Base-by-base conservation (phyloP, 1,140 invertebrate species). In the Sminthurides bifidus region DNA sequence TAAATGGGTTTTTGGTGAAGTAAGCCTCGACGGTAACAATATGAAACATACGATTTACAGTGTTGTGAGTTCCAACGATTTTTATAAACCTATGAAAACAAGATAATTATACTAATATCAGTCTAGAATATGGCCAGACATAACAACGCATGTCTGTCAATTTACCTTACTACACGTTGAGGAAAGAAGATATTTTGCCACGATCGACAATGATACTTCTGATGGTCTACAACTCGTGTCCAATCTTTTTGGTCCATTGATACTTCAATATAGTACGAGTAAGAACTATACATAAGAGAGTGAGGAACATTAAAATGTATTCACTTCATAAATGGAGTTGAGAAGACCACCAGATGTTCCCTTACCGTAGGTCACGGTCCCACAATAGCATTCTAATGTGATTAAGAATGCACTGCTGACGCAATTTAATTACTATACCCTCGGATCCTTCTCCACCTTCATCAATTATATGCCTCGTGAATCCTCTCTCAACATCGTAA, bases 111-210 rank as follows among this genome's bases (percentile, higher is more conserved):
- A 23, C 55, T 52, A 52, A 38, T 63, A 14, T 48, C 8, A 26
- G 14, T 30, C 6, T 43, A n/a, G 6, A 43, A n/a, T n/a, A n/a
- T n/a, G n/a, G n/a, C n/a, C n/a, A n/a, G n/a, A n/a, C n/a, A n/a
- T n/a, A n/a, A n/a, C n/a, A n/a, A n/a, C n/a, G n/a, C n/a, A n/a
- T n/a, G n/a, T n/a, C n/a, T n/a, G n/a, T n/a, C n/a, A n/a, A n/a
- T n/a, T 53, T 52, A 64, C 62, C 49, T 61, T 2, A 94, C 89
- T 51, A 96, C 92, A 52, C 88, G 73, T 8, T 86, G 77, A 59
- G 82, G 77, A 74, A 98, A 98, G 73, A 92, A 93, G 21, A 98
- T 78, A 69, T 83, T 83, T 74, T 98, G 95, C 89, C 91, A 96
- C 17, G 92, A 95, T 50, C 94, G 81, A 68, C 95, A 98, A 69